Evolutionary conservation across 2,113 vertebrate species (phyloP).

Genomic region (Charadrius vociferus): DNA sequence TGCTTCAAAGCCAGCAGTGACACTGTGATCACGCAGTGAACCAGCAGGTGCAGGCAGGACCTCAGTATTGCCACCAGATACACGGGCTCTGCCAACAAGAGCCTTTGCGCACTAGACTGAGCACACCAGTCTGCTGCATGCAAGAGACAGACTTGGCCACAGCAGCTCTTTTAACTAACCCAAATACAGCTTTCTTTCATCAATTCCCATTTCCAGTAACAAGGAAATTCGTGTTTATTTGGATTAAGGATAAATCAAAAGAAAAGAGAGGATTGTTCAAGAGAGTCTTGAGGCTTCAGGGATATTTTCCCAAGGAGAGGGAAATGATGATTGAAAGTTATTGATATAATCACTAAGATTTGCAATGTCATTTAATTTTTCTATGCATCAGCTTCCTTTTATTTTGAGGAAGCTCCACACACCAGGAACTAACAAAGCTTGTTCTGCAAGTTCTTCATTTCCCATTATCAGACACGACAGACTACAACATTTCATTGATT

Average conservation of each 20-base stretch:
- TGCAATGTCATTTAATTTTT: not conserved
- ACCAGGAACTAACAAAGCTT: not conserved
- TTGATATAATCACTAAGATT: not conserved
- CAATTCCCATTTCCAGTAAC: not conserved
- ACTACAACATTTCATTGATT: not conserved
- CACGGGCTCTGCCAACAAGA: not conserved
- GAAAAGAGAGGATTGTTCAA: not conserved
- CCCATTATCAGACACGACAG: not conserved
- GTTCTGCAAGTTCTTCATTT: not conserved
- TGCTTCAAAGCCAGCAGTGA: not conserved
- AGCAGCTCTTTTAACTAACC: not conserved
- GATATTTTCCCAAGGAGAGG: not conserved
- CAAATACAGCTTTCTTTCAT: not conserved
- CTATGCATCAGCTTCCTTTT: not conserved
- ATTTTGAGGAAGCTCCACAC: not conserved
- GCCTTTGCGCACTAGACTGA: accelerated
- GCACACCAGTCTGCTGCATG: not conserved
- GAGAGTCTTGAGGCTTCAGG: not conserved
- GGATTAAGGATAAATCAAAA: not conserved
- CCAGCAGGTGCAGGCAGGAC: not conserved
- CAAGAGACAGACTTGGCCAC: not conserved
- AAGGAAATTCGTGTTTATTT: not conserved
- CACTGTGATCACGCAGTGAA: not conserved
- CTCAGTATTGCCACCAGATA: not conserved
- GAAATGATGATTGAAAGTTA: not conserved